Percentiles rank a stretch among this genome's conserved stretches.
Conservation (phyloP, 2,797 vertebrate genomes). For the Brachymystax lenok region DNA sequence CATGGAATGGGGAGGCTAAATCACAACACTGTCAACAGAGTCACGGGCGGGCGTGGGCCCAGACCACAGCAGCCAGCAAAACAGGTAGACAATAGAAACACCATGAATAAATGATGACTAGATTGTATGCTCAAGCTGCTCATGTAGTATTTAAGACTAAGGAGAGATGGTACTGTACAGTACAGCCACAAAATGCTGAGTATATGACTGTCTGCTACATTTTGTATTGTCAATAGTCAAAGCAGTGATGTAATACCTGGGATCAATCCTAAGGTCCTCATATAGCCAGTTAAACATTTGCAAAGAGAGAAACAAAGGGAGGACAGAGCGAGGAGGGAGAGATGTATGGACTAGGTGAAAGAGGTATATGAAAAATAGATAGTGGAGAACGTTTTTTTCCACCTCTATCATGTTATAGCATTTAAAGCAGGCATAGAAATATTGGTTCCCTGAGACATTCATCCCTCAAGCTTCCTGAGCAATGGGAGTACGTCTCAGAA, state of each 20-base stretch:
- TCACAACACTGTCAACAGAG: conserved; percentile 57
- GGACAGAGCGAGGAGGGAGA: not conserved
- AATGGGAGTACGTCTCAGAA: conserved; percentile 41
- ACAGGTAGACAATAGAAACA: conserved; percentile 53
- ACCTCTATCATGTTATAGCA: not conserved
- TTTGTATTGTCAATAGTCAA: conserved; percentile 27
- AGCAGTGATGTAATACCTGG: conserved; percentile 1
- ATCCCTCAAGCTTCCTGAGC: conserved; percentile 39
- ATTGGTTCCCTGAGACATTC: conserved; percentile 34
- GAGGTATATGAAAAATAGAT: not conserved
- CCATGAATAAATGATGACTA: conserved; percentile 62
- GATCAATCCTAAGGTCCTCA: not conserved
- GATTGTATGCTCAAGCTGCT: conserved; percentile 41
- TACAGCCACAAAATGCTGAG: conserved; percentile 32
- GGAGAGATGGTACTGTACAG: not conserved
- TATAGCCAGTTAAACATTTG: not conserved
- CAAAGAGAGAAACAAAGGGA: not conserved
- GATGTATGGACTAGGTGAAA: not conserved
- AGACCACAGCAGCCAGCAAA: conserved; percentile 46
- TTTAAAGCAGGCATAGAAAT: not conserved
- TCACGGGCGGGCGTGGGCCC: conserved; percentile 45
- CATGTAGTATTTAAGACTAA: not conserved
- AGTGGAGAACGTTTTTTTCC: not conserved
- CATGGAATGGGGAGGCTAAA: conserved; percentile 39
- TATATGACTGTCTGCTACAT: conserved; percentile 27